Evolutionary conservation across 2,888 invertebrate genomes (phyloP).

Genomic region (Tuta absoluta): DNA sequence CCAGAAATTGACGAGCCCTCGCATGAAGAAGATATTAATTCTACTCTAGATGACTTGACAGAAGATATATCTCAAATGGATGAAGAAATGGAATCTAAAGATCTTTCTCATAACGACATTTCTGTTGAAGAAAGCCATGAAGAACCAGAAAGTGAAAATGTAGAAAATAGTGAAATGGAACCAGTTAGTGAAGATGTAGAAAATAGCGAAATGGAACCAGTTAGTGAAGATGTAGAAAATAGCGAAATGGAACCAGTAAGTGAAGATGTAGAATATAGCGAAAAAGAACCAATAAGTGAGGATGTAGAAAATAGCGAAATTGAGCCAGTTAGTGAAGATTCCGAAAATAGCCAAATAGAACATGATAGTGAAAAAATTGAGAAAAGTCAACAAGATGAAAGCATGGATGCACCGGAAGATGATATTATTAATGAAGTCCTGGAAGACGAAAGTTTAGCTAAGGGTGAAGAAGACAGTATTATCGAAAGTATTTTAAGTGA

Average conservation of each 20-base stretch:
- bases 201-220: no score
- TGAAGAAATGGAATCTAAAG: constrained; percentile 36
- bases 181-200: not conserved
- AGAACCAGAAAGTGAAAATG: not conserved
- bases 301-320: not conserved
- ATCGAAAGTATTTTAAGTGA: constrained; percentile 51
- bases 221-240: no score
- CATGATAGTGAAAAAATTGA: no score
- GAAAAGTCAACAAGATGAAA: constrained; percentile 10
- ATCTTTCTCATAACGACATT: constrained; percentile 16
- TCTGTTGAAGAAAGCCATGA: constrained; percentile 13
- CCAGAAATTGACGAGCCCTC: constrained; percentile 31
- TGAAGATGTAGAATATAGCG: no score
- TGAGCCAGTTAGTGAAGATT: not conserved
- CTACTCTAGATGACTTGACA: constrained; percentile 29
- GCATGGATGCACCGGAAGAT: constrained; percentile 22
- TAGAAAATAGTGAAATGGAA: constrained; percentile 1
- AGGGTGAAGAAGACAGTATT: constrained; percentile 50
- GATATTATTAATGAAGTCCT: constrained; percentile 42
- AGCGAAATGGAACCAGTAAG: no score
- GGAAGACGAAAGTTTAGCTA: constrained; percentile 37
- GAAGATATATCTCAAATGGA: constrained; percentile 41
- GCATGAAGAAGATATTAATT: constrained; percentile 26
- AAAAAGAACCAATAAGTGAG: not conserved
- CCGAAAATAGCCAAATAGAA: no score